These are phyloP conservation scores for Merodon equestris DNA, from an alignment of 2,888 invertebrate genomes.

Conservation along the genomic window DNA sequence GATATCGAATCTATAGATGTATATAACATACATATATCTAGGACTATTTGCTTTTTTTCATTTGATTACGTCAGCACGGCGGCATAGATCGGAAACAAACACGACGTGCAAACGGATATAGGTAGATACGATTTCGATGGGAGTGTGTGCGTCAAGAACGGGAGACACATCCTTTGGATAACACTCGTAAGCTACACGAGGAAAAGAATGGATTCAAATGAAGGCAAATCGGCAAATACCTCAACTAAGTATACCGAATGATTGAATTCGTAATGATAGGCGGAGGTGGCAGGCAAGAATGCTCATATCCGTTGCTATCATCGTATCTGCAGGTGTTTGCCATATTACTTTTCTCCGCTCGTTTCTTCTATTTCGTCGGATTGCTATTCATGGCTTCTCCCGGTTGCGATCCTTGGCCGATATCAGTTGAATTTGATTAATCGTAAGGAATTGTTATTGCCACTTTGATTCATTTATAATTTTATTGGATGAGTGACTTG, in stretches of 20 bases:
- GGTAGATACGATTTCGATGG: constrained; percentile 11
- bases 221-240: constrained; percentile 54
- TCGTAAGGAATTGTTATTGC: constrained; percentile 64
- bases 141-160: constrained; percentile 8
- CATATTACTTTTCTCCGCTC: constrained; percentile 10
- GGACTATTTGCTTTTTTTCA: no score
- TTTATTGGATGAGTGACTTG: constrained; percentile 44
- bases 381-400: constrained; percentile 55
- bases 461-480: constrained; percentile 64
- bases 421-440: constrained; percentile 64
- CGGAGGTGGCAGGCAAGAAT: constrained; percentile 30
- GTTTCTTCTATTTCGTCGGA: constrained; percentile 5
- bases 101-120: constrained; percentile 54
- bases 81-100: no score
- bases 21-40: no score
- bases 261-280: constrained; percentile 67
- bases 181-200: constrained; percentile 30
- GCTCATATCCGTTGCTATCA: no score
- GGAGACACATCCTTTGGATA: constrained; percentile 50
- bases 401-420: constrained; percentile 50
- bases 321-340: constrained; percentile 51
- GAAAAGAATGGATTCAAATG: constrained; percentile 63
- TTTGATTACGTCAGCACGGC: constrained; percentile 27
- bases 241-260: constrained; percentile 53
- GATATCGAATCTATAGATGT: no score